These are phyloP conservation scores for Nasonovia ribisnigri DNA, from an alignment of 2,888 invertebrate species.

Conservation along the genomic window DNA sequence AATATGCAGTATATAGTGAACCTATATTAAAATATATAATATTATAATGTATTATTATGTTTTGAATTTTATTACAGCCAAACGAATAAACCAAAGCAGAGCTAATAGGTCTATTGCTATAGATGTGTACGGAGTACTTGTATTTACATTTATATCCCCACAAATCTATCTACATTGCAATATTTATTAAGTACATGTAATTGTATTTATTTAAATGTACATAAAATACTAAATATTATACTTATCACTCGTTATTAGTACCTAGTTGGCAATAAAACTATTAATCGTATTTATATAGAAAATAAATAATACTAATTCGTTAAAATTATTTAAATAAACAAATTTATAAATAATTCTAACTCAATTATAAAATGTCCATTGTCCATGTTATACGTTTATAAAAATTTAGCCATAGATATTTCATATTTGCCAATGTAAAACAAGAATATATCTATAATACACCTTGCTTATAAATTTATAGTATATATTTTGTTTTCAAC, in stretches of 20 bases:
- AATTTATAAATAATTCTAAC: not conserved
- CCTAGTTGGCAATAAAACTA: not conserved
- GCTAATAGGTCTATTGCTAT: not conserved
- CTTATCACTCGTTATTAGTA: not conserved
- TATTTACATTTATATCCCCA: not conserved
- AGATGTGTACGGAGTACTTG: not conserved
- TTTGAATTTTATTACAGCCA: not conserved
- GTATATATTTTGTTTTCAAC: not conserved
- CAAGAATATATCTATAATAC: not conserved
- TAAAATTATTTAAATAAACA: not conserved
- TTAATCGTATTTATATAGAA: not conserved
- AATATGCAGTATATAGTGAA: not conserved
- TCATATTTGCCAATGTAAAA: not conserved
- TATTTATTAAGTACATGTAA: not conserved
- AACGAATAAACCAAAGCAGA: not conserved
- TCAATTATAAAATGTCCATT: not conserved
- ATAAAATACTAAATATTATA: not conserved
- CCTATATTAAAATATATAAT: not conserved
- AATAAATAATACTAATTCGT: not conserved
- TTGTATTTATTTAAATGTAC: not conserved
- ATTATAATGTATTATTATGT: not conserved
- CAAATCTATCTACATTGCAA: not conserved
- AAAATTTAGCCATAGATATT: not conserved
- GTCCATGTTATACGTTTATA: not conserved
- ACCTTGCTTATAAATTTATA: too few species aligned